phyloP scores from a whole-genome alignment of 35 echinoderm and acorn worm genomes.

The Ophioderma brevispina region DNA sequence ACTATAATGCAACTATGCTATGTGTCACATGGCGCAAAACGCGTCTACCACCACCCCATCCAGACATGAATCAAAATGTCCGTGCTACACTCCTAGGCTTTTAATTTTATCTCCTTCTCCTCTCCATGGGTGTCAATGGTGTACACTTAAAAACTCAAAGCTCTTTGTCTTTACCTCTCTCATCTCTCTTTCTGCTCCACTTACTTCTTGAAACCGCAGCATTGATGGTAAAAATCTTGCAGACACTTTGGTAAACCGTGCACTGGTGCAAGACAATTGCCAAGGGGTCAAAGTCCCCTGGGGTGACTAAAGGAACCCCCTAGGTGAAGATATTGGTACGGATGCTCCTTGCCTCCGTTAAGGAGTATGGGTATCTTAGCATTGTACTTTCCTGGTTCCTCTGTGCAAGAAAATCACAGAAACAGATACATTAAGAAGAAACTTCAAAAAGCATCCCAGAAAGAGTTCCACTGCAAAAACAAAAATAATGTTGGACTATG shows the following conservation, averaged over 20 bases:
- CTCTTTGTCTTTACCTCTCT: no score
- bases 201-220: slow-evolving; percentile 93
- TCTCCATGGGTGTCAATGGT: no score
- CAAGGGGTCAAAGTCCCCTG: slow-evolving; percentile 87
- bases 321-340: slow-evolving; percentile 82
- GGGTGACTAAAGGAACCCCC: slow-evolving; percentile 82
- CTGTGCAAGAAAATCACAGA: slow-evolving; percentile 44
- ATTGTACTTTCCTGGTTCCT: slow-evolving; percentile 74
- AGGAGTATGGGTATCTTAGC: slow-evolving; percentile 83
- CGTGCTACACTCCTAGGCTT: no score
- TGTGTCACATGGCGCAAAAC: no score
- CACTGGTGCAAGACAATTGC: slow-evolving; percentile 83
- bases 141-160: background rate
- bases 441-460: no score
- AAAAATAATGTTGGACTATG: no score
- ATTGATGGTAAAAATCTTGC: slow-evolving; percentile 75
- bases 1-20: no score
- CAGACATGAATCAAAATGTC: no score
- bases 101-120: no score
- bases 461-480: no score
- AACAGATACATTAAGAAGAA: no score
- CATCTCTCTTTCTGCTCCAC: slow-evolving; percentile 59
- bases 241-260: slow-evolving; percentile 69
- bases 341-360: slow-evolving; percentile 47
- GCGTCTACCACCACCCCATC: no score